These are phyloP conservation scores for Tricholauxania praeusta DNA, from an alignment of 2,888 invertebrate species.

Conservation along the genomic window DNA sequence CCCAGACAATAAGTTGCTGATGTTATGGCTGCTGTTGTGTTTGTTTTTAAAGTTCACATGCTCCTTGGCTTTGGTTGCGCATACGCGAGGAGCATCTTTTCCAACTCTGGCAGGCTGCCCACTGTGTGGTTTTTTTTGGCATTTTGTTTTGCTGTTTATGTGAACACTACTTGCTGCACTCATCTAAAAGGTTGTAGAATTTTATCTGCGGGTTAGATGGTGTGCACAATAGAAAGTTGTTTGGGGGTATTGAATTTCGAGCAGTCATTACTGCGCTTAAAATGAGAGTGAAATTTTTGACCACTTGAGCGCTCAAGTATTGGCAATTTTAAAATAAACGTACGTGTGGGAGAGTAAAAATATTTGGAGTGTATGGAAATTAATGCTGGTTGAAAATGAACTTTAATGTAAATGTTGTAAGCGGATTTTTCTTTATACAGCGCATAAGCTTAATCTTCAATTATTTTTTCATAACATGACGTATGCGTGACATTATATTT, in stretches of 20 bases:
- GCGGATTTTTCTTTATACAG: no score
- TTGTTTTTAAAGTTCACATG: slow-evolving; percentile 12
- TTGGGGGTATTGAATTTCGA: slow-evolving; percentile 50
- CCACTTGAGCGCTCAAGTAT: not conserved
- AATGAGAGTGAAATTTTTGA: slow-evolving; percentile 55
- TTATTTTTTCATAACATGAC: no score
- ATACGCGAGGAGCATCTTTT: not conserved
- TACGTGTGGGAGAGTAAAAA: no score
- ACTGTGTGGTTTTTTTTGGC: not conserved
- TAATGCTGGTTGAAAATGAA: no score
- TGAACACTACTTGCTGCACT: not conserved
- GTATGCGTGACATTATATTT: no score
- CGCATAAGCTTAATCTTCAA: no score
- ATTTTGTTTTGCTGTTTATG: not conserved
- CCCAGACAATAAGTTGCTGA: slow-evolving; percentile 10
- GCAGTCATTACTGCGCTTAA: slow-evolving; percentile 37
- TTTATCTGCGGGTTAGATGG: slow-evolving; percentile 31
- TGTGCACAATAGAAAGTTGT: slow-evolving; percentile 52
- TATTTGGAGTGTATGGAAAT: no score
- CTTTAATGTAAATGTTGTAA: no score
- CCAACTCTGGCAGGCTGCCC: slow-evolving; percentile 13
- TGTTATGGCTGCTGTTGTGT: slow-evolving; percentile 9
- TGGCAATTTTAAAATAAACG: no score
- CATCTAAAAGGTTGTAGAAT: slow-evolving; percentile 40
- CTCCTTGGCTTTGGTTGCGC: slow-evolving; percentile 6